phyloP scores from a whole-genome alignment of 2,113 vertebrate genomes.

The Apteryx owenii region DNA sequence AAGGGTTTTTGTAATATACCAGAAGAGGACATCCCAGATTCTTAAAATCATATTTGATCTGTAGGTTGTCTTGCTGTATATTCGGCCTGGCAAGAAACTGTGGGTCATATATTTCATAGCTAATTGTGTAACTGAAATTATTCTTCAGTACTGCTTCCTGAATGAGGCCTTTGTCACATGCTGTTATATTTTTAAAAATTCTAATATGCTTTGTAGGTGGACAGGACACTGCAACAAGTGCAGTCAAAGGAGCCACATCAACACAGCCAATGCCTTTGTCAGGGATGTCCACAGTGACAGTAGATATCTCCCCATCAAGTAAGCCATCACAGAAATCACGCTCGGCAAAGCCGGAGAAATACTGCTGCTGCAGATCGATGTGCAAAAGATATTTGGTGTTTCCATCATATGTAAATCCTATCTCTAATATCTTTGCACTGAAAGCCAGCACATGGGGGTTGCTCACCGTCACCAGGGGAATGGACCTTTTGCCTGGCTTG shows the following conservation, averaged over 20 bases:
- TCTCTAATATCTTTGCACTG: background rate
- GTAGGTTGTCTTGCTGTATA: background rate
- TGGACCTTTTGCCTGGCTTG: background rate
- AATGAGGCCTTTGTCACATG: background rate
- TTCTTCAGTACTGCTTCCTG: background rate
- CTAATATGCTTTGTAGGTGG: background rate
- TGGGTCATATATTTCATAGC: background rate
- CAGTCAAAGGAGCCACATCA: background rate
- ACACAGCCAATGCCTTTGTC: background rate
- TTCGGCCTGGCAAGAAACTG: background rate
- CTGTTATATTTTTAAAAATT: background rate
- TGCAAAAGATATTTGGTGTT: background rate
- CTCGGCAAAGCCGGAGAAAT: background rate
- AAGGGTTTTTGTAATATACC: background rate
- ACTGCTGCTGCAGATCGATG: background rate
- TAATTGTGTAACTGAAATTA: background rate
- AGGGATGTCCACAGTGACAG: background rate
- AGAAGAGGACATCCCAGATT: background rate
- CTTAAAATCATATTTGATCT: background rate
- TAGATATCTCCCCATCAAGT: background rate
- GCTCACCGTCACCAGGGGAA: background rate
- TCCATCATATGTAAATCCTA: background rate
- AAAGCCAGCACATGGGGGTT: background rate
- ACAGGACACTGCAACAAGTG: background rate
- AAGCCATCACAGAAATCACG: accelerated